Evolutionary conservation across 2,113 vertebrate species (phyloP), one percentile per base, ranked within the genome.

Genomic region (Notechis scutatus): DNA sequence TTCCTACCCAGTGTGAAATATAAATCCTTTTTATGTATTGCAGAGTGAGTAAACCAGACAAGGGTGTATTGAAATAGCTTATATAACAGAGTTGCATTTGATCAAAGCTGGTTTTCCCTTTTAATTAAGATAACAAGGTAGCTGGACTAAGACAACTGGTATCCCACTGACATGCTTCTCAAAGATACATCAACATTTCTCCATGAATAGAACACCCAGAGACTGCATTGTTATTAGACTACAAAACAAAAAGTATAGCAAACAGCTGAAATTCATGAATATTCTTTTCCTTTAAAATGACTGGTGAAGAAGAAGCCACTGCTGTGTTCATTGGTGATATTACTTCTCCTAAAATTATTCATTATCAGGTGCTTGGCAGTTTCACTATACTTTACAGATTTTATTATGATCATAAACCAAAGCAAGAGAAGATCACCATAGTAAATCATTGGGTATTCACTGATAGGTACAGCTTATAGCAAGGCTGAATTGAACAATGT

Each of bases 91-190:
- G 87, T 94, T 95, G 91, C 92, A 95, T 85, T 90, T 96, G 95
- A 96, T 96, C 96, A 96, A 97, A 97, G 96, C 91, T 91, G 95
- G 94, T 95, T 97, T 96, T 93, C 91, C n/a, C 86, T 95, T 97
- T 96, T 96, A 97, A 96, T 97, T 97, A 97, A 95, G 93, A 95
- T 97, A 96, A 97, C 95, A 95, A 96, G 95, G 96, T 93, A 95
- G 92, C 90, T 96, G 95, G 95, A 96, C 96, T 96, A 96, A 96
- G 94, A 86, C 95, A 96, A 74, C 93, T 94, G 45, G 95, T 93
- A 95, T 95, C 94, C 94, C 64, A 95, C 93, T 74, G 91, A 85
- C 88, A 91, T 95, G 92, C 45, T 92, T 64, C 91, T 95, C 93
- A 92, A 93, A 95, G 93, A 95, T 96, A 94, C 90, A 95, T 94